Conservation (phyloP, 2,888 invertebrate species). For the Eupithecia abbreviata region DNA sequence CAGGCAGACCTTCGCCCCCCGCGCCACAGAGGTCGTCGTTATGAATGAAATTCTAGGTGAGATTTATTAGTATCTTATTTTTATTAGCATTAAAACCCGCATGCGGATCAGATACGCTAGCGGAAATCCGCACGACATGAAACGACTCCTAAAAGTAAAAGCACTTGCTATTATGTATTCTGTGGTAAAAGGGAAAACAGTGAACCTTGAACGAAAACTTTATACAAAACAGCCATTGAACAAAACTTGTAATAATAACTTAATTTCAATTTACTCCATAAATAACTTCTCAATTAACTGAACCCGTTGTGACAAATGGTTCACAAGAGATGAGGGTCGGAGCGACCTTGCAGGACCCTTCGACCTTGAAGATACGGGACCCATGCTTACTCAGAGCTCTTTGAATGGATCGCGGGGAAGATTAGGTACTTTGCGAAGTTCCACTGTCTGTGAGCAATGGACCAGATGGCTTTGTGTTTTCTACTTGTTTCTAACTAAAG, state of each 20-base stretch:
- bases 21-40: too few relatives aligned
- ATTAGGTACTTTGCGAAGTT: background rate
- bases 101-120: too few relatives aligned
- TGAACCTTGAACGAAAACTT: constrained; percentile 2
- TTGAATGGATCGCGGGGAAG: background rate
- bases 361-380: constrained; percentile 17
- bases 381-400: background rate
- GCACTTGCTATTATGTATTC: background rate
- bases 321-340: constrained; percentile 13
- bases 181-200: background rate
- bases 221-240: background rate
- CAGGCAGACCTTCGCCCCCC: too few relatives aligned
- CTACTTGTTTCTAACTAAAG: background rate
- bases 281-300: constrained; percentile 39
- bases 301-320: constrained; percentile 31
- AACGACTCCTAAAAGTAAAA: background rate
- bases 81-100: too few relatives aligned
- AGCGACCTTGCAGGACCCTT: constrained; percentile 12
- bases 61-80: too few relatives aligned
- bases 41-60: too few relatives aligned
- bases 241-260: constrained; percentile 2
- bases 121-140: too few relatives aligned
- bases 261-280: constrained; percentile 9
- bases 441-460: background rate
- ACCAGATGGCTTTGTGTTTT: background rate